These are phyloP conservation scores for Sebastes vulpes DNA, from an alignment of 2,797 vertebrate genomes.

Conservation along the genomic window DNA sequence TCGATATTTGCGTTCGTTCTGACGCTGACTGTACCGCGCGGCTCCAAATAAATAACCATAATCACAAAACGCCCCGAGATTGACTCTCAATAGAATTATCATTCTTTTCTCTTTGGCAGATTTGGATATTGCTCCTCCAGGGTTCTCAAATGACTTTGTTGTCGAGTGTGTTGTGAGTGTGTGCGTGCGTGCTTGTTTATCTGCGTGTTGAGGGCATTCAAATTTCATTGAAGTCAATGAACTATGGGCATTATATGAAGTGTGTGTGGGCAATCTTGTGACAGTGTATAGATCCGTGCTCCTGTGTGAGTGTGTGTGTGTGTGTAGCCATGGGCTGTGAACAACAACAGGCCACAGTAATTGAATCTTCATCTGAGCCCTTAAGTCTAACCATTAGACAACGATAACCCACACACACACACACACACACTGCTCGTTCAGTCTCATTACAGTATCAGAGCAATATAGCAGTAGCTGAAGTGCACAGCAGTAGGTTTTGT, in stretches of 20 bases:
- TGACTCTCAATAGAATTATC: constrained; percentile 87
- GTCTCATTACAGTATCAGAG: constrained; percentile 80
- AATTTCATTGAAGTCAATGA: constrained; percentile 76
- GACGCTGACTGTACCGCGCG: constrained; percentile 75
- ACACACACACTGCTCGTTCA: constrained; percentile 55
- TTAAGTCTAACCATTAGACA: constrained; percentile 81
- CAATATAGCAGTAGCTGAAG: constrained; percentile 65
- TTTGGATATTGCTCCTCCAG: constrained; percentile 86
- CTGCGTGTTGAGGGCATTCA: constrained; percentile 69
- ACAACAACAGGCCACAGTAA: constrained; percentile 86
- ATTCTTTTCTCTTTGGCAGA: constrained; percentile 86
- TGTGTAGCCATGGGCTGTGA: constrained; percentile 79
- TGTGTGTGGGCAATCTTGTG: constrained; percentile 70
- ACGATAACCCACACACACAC: constrained; percentile 48
- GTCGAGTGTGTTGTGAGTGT: constrained; percentile 63
- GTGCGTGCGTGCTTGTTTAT: constrained; percentile 47
- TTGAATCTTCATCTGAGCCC: constrained; percentile 85
- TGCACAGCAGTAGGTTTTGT: constrained; percentile 80
- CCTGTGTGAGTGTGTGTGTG: constrained; percentile 43
- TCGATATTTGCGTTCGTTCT: constrained; percentile 85
- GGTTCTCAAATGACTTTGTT: constrained; percentile 82
- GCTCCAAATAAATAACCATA: constrained; percentile 89
- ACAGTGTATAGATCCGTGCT: constrained; percentile 67
- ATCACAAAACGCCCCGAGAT: constrained; percentile 86
- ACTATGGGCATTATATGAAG: constrained; percentile 74